Evolutionary conservation across 2,113 vertebrate genomes (phyloP).

Genomic region (Tenebrosternarchus preto): DNA sequence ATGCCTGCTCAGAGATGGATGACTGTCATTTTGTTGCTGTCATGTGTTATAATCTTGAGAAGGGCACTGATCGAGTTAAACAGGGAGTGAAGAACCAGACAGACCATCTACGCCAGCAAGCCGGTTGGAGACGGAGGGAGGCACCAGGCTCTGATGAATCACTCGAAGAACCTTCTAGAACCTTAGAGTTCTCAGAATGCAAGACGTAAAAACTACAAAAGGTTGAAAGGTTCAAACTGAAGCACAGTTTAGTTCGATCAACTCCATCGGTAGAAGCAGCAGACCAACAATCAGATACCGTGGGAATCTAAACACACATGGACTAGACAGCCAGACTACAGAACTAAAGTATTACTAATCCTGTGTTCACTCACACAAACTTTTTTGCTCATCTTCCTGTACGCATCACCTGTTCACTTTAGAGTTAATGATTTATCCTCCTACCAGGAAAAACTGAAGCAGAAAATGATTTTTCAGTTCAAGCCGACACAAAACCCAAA

Average conservation of each 20-base stretch:
- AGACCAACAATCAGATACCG: too few species aligned
- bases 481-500: background rate
- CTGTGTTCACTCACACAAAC: too few species aligned
- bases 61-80: slow-evolving; percentile 71
- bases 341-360: too few species aligned
- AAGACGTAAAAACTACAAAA: background rate
- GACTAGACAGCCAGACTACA: too few species aligned
- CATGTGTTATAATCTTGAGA: slow-evolving; percentile 68
- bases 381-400: slow-evolving; percentile 22
- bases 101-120: slow-evolving; percentile 61
- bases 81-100: slow-evolving; percentile 64
- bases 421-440: background rate
- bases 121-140: slow-evolving; percentile 6
- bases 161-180: slow-evolving; percentile 29
- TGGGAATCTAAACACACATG: too few species aligned
- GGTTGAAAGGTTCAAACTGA: background rate
- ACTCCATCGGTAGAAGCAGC: too few species aligned
- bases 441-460: background rate
- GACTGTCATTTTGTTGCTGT: slow-evolving; percentile 73
- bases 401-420: slow-evolving; percentile 40
- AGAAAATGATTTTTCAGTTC: background rate
- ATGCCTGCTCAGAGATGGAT: slow-evolving; percentile 64
- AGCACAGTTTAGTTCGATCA: background rate
- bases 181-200: slow-evolving; percentile 9
- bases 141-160: slow-evolving; percentile 34